Conservation (phyloP, 2,113 vertebrate species). For the Trogon melanurus region DNA sequence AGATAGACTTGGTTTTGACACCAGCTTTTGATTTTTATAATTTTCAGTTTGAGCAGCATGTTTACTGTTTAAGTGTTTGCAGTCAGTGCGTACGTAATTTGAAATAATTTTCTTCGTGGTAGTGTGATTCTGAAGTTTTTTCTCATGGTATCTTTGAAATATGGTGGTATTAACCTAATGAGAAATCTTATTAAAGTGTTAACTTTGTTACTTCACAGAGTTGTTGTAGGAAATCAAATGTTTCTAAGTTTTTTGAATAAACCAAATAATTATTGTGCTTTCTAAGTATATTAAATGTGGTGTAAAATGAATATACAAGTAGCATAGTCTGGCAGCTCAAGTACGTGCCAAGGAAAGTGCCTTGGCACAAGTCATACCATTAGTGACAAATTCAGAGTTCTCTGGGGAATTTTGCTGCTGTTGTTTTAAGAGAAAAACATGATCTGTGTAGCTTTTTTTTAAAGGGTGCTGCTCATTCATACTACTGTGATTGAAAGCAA, state of each 20-base stretch:
- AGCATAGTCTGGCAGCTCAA: not conserved
- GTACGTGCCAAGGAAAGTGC: not conserved
- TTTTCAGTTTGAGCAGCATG: not conserved
- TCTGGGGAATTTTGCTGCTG: not conserved
- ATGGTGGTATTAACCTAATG: not conserved
- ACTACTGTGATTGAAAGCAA: not conserved
- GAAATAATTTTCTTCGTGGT: not conserved
- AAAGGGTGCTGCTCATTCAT: not conserved
- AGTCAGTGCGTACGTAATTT: not conserved
- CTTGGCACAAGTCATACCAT: not conserved
- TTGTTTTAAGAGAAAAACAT: not conserved
- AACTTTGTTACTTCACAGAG: accelerated
- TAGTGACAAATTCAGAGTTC: not conserved
- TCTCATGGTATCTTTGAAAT: not conserved
- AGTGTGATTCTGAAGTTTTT: not conserved
- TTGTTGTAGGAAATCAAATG: not conserved
- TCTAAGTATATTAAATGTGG: not conserved
- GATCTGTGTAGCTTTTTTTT: not conserved
- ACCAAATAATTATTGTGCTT: not conserved
- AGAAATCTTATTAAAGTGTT: not conserved
- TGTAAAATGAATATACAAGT: not conserved
- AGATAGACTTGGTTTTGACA: not conserved
- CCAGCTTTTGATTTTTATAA: not conserved
- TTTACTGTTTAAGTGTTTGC: not conserved
- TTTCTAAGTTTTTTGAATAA: not conserved